Base-by-base conservation (phyloP, 2,797 vertebrate species). In the Spondyliosoma cantharus region DNA sequence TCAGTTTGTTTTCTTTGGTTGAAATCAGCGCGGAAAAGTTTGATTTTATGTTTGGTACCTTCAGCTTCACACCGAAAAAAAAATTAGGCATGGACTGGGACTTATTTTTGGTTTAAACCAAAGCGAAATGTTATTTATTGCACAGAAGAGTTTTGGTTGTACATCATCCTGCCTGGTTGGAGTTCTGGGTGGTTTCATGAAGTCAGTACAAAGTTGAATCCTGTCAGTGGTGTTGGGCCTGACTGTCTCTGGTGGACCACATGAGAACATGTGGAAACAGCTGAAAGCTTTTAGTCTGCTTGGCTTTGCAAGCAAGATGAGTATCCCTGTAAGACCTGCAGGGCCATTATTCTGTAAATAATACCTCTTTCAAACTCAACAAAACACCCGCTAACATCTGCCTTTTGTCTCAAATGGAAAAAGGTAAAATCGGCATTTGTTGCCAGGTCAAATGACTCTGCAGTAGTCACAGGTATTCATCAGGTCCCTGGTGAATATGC, bases 1-100 rank as follows among this genome's bases (percentile, higher is more conserved):
- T 17, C 62, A 24, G 22, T 60, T 72, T 77, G 76, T 86, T 86
- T 83, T 71, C 57, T 72, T 76, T 58, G 58, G 72, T 76, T 17
- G 20, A 22, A 48, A 52, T 58, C 57, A 32, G 49, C 58, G 9
- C 50, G 73, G 62, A 50, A 53, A 25, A 61, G 54, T 65, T 54
- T 0, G 13, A n/a, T 46, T 56, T 59, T 45, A 2, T 29, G 1
- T 48, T 65, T 71, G 67, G n/a, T 20, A 66, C 24, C 5, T 74
- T 63, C 37, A 24, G 25, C 56, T 65, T 66, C 60, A 45, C 42
- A 14, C 20, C 54, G 58, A 85, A 63, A 62, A 46, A 85, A 63
- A 62, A 46, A 20, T 43, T 37, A 32, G 13, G 13, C 24, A 5
- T 4, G 11, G 43, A 58, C 11, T 25, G 7, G 14, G 15, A 25